Conservation (phyloP, 2,888 invertebrate genomes). For the Ornithoptera alexandrae region DNA sequence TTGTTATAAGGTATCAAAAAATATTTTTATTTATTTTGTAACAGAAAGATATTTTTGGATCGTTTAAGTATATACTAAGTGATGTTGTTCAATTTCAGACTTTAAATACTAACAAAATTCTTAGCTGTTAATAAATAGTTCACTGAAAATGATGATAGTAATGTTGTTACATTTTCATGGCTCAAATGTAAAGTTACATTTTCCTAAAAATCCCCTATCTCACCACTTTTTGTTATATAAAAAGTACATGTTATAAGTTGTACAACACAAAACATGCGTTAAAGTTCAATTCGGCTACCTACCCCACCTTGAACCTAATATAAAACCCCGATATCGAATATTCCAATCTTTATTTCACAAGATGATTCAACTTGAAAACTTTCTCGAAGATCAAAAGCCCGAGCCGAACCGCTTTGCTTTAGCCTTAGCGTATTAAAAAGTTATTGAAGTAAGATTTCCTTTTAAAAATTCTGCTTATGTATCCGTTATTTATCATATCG, state of each 20-base stretch:
- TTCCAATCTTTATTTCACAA: conserved; percentile 14
- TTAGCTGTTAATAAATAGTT: no score
- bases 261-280: background rate
- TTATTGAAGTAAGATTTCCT: conserved; percentile 17
- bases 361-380: conserved; percentile 25
- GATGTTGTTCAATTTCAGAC: no score
- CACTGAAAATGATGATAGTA: no score
- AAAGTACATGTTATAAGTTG: background rate
- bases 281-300: background rate
- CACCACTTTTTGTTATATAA: no score
- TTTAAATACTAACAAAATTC: no score
- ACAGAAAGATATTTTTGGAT: no score
- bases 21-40: no score
- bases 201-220: no score
- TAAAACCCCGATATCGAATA: conserved; percentile 10
- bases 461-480: conserved; percentile 6
- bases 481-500: conserved; percentile 12
- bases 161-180: no score
- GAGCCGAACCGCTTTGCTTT: conserved; percentile 16
- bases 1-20: no score
- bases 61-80: no score
- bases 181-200: no score
- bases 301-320: conserved; percentile 1
- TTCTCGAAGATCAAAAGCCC: conserved; percentile 23
- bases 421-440: conserved; percentile 21